Base-by-base conservation (phyloP, 1,140 invertebrate species). In the Aphaenogaster rudis region DNA sequence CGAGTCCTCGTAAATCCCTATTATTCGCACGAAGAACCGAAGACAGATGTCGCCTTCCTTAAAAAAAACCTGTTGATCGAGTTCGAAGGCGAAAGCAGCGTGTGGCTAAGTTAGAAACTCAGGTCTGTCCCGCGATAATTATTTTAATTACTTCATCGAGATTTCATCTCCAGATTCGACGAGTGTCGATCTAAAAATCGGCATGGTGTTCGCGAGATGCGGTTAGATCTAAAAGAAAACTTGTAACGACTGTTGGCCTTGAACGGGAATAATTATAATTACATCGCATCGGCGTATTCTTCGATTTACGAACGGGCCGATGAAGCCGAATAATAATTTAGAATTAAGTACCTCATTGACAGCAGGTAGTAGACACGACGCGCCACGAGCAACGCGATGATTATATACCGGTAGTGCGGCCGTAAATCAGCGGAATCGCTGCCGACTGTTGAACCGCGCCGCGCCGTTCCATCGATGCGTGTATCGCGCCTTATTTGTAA, bases 321-420 rank as follows among this genome's bases (percentile, higher is more conserved):
- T 90, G 87, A 88, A 90, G 71, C 42, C 72, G 67, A 85, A 88
- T 52, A 61, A 36, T 76, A 87, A 90, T 61, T 90, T 89, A 87
- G 11, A 87, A 36, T 15, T 78, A 78, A 90, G 54, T 69, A 90
- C 79, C 88, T 90, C 78, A 90, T 90, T 90, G 89, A 90, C 88
- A 87, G 79, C 72, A 69, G 28, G 59, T 59, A 59, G 80, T 67
- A 69, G 80, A 85, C 48, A 67, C 52, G 64, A n/a, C 57, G 48
- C n/a, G 59, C 45, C 48, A 48, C 76, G 71, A 89, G 77, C 78
- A 72, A 82, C 64, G 78, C 76, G 78, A 90, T 88, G 89, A 91
- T 91, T 90, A 86, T 66, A 78, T 42, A 50, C 39, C 64, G 52
- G 50, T 80, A 78, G 63, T 77, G 71, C 15, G 21, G 52, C n/a